A percentile compares a stretch with the other conserved stretches of the same genome.
phyloP scores from a whole-genome alignment of 1,140 invertebrate species.

The Drosophila ercepeae region DNA sequence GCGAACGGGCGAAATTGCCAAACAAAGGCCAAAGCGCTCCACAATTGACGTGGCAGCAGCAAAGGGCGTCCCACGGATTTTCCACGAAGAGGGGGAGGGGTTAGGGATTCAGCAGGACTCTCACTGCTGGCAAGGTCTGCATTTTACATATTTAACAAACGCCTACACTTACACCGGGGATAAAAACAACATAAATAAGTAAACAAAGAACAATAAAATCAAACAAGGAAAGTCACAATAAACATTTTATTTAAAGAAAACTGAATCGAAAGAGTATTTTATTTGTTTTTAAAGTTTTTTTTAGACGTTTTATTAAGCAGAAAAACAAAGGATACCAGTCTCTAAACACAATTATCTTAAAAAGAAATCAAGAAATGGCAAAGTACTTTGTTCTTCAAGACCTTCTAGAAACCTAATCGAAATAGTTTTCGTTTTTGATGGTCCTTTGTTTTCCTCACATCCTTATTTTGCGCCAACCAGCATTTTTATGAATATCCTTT shows the following conservation, averaged over 20 bases:
- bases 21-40: constrained; percentile 51
- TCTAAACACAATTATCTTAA: no score
- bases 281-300: not conserved
- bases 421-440: no score
- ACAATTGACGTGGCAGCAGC: constrained; percentile 28
- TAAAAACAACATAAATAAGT: not conserved
- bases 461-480: no score
- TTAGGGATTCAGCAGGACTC: not conserved
- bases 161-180: constrained; percentile 26
- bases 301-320: no score
- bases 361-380: no score
- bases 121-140: constrained; percentile 3
- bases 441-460: not conserved
- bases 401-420: not conserved
- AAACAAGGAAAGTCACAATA: not conserved
- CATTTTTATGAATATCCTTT: not conserved
- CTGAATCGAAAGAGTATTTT: no score
- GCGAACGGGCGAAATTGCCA: constrained; percentile 61
- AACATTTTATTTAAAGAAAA: constrained; percentile 1
- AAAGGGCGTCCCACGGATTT: constrained; percentile 3
- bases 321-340: no score
- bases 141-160: constrained; percentile 40
- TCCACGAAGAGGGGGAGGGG: no score
- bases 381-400: no score
- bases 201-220: not conserved